These are phyloP conservation scores for Galago senegalensis DNA, from an alignment of 2,797 vertebrate genomes.

Conservation along the genomic window DNA sequence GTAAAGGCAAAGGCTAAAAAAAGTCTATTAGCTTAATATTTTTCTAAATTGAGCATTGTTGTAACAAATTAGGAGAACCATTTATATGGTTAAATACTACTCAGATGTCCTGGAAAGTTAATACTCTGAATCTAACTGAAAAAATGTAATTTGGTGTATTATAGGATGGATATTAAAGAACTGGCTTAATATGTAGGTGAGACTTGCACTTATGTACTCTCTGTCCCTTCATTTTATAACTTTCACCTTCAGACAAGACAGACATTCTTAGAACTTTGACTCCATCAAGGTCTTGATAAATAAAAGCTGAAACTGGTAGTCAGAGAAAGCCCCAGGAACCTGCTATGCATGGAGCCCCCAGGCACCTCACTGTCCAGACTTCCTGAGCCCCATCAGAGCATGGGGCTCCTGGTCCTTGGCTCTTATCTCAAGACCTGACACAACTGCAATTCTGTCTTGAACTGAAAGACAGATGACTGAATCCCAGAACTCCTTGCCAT, in stretches of 20 bases:
- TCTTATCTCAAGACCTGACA: neutral
- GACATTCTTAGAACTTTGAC: neutral
- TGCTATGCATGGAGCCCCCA: accelerated
- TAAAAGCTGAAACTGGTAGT: neutral
- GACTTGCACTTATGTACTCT: neutral
- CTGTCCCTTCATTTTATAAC: neutral
- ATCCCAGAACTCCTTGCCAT: neutral
- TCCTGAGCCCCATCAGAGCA: accelerated
- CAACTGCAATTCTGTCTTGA: neutral
- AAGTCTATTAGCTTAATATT: neutral
- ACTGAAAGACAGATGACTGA: neutral
- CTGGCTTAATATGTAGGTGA: neutral
- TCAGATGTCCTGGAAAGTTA: neutral
- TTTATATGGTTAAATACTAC: neutral
- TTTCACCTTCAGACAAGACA: neutral
- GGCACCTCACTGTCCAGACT: too few relatives aligned
- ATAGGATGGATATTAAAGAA: neutral
- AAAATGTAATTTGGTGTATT: neutral
- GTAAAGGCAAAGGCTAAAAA: neutral
- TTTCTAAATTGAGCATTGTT: conserved; percentile 8
- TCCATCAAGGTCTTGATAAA: neutral
- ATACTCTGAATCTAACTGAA: neutral
- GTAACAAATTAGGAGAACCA: neutral
- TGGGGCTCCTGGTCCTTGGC: too few relatives aligned
- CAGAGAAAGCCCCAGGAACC: neutral